Conservation (phyloP, 1,140 invertebrate species). For the Saccostrea cuccullata region DNA sequence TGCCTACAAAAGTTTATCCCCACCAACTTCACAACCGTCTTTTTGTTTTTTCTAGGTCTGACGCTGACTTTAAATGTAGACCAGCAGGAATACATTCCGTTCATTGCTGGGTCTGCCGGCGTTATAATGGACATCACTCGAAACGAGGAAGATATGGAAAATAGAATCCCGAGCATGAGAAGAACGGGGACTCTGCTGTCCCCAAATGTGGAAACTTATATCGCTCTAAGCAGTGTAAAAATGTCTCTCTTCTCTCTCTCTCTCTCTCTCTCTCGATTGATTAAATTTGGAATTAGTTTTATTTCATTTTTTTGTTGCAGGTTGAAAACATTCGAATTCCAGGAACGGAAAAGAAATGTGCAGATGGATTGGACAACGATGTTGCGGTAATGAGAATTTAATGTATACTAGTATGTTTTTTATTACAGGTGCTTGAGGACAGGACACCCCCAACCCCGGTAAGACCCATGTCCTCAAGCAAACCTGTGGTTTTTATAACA, state of each 20-base stretch:
- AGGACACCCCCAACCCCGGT: too few relatives aligned
- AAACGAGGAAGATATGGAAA: neutral
- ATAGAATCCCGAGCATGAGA: neutral
- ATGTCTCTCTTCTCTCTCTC: slow-evolving; percentile 11
- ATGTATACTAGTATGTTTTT: neutral
- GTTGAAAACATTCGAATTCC: neutral
- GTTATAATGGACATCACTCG: slow-evolving; percentile 25
- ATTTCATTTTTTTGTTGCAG: neutral
- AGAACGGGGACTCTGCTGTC: neutral
- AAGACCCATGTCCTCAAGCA: too few relatives aligned
- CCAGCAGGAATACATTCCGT: slow-evolving; percentile 2
- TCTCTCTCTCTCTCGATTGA: neutral
- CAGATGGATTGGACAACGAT: neutral
- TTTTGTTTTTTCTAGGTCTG: neutral
- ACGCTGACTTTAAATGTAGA: slow-evolving; percentile 9
- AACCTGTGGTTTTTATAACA: too few relatives aligned
- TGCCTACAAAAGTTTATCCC: too few relatives aligned
- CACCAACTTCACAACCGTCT: too few relatives aligned
- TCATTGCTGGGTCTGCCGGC: slow-evolving; percentile 21
- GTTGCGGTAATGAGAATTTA: neutral
- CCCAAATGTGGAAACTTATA: neutral
- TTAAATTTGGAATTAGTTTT: neutral
- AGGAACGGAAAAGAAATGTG: neutral
- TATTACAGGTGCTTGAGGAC: neutral
- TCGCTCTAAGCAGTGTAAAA: neutral